Evolutionary conservation across 2,888 invertebrate species (phyloP), one percentile per base, ranked within the genome.

Genomic region (Ormyrus rosae): DNA sequence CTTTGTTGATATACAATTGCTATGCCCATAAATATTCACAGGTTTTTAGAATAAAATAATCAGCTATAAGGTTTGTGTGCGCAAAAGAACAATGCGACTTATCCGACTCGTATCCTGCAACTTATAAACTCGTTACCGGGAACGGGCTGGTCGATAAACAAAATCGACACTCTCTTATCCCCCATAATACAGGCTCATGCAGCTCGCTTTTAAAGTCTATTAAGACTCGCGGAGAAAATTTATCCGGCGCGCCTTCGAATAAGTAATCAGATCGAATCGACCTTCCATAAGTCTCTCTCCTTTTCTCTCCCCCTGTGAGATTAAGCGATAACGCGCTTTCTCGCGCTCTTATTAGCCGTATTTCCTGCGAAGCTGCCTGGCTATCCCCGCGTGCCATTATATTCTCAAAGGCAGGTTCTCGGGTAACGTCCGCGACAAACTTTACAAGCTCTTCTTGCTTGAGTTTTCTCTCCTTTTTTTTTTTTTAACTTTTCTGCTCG

Each of bases 181-280:
- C n/a, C 50, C 10, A 60, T 74, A 50, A 67, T 53, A 9, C 56
- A 10, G 10, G 34, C 34, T 34, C 34, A 11, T 51, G 7, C 48
- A 34, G 6, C 50, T 55, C 72, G 61, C 67, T 48, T 67, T 73
- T 68, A 74, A 79, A 74, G 79, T 74, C 74, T 80, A 75, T 80
- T 75, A 70, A 80, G 75, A 70, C 51, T 73, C 60, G 69, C 74
- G 60, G 51, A 51, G 60, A 73, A 81, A 81, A 77, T 76, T 81
- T 81, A 77, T 68, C 72, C 76, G 56, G 63, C 70, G 60, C 70
- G 64, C 70, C 74, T 70, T 74, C 64, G 64, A 74, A 80, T 72
- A 72, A 76, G 76, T 80, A 72, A 80, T 68, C 72, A 76, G 71
- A 72, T 80, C 72, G 68, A 72, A 72, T 76, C 68, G 80, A 53